Evolutionary conservation across 2,113 vertebrate species (phyloP).

Genomic region (Epinephelus cyanopodus): DNA sequence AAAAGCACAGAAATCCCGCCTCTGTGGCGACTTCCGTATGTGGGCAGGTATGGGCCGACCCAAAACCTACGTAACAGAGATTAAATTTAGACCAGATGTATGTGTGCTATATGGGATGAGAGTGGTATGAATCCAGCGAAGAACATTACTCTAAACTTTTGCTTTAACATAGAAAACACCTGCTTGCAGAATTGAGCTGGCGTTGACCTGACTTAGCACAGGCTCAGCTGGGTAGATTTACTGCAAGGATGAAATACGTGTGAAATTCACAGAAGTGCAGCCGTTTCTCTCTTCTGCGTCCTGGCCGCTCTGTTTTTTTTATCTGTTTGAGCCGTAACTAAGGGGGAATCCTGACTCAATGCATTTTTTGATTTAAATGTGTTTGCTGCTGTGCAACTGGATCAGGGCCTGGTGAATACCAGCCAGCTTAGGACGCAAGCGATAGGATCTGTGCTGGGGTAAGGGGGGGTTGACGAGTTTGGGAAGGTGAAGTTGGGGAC

Average conservation of each 20-base stretch:
- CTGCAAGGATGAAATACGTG: not conserved
- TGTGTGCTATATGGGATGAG: too few species aligned
- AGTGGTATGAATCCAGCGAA: not conserved
- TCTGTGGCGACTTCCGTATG: too few species aligned
- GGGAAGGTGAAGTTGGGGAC: conserved; percentile 25
- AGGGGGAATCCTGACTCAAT: conserved; percentile 66
- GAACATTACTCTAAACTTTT: not conserved
- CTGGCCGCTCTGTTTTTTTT: conserved; percentile 33
- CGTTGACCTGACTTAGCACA: too few species aligned
- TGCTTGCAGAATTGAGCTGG: not conserved
- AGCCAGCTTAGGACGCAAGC: conserved; percentile 61
- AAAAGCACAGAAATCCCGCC: too few species aligned
- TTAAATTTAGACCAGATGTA: too few species aligned
- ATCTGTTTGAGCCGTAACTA: conserved; percentile 64
- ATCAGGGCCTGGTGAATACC: conserved; percentile 69
- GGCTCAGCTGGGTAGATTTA: not conserved
- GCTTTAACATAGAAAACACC: not conserved
- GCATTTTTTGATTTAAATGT: conserved; percentile 74
- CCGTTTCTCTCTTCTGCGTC: not conserved
- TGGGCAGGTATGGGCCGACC: too few species aligned
- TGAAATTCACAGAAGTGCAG: not conserved
- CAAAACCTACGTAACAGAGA: too few species aligned
- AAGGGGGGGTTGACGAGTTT: not conserved
- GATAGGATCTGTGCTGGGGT: conserved; percentile 48
- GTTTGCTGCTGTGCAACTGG: conserved; percentile 71